phyloP scores from a whole-genome alignment of 2,797 vertebrate species.

The Pseudopleuronectes americanus region DNA sequence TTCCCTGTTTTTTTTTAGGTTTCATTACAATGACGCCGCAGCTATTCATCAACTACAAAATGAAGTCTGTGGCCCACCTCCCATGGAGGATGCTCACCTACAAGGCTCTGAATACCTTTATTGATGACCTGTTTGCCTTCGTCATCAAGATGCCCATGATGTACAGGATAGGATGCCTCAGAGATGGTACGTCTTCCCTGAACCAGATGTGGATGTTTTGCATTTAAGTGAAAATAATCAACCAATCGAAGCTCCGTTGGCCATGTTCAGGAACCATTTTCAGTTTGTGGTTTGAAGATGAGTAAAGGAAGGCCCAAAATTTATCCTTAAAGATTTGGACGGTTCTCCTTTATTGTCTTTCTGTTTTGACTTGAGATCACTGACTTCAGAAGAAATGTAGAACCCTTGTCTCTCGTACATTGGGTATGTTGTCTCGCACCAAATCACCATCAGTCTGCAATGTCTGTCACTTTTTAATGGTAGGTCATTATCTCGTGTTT shows the following conservation, averaged over 20 bases:
- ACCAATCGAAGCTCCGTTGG: not conserved
- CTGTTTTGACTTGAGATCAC: not conserved
- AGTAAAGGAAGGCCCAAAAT: not conserved
- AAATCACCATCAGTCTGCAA: not conserved
- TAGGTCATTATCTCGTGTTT: no score
- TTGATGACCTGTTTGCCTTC: constrained; percentile 97
- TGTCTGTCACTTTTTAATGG: no score
- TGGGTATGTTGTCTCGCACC: not conserved
- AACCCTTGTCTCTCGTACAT: not conserved
- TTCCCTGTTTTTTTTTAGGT: constrained; percentile 74
- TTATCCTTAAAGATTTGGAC: no score
- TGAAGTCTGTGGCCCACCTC: constrained; percentile 97
- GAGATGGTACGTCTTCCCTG: constrained; percentile 86
- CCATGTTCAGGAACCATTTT: constrained; percentile 1
- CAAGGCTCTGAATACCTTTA: constrained; percentile 98
- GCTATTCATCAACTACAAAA: constrained; percentile 98
- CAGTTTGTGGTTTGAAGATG: not conserved
- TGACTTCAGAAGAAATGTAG: not conserved
- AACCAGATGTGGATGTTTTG: not conserved
- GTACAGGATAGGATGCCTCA: constrained; percentile 97
- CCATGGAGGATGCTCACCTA: constrained; percentile 99
- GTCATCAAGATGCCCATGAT: constrained; percentile 99
- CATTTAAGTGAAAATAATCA: not conserved
- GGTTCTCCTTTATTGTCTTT: not conserved
- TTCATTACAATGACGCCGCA: constrained; percentile 99